These are phyloP conservation scores for Drosophila orena DNA, from an alignment of 1,140 invertebrate species.

Conservation along the genomic window DNA sequence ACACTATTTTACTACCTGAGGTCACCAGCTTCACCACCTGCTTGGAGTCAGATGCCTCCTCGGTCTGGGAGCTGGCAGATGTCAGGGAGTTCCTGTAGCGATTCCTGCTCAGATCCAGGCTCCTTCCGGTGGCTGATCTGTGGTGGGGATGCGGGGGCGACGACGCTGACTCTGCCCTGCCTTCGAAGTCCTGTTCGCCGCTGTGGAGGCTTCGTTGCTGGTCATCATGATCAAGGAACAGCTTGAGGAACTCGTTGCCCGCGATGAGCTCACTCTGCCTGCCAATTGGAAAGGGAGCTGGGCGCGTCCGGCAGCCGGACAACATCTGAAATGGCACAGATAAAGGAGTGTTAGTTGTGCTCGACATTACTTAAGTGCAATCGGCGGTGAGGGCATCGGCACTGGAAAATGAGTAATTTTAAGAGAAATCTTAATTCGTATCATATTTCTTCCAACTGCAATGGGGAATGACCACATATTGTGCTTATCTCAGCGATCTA, in stretches of 20 bases:
- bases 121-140: slow-evolving; percentile 44
- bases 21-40: slow-evolving; percentile 74
- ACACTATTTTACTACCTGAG: slow-evolving; percentile 81
- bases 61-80: slow-evolving; percentile 23
- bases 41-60: slow-evolving; percentile 28
- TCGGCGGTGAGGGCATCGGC: slow-evolving; percentile 27
- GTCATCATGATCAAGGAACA: slow-evolving; percentile 75
- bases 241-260: slow-evolving; percentile 82
- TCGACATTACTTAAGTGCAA: slow-evolving; percentile 54
- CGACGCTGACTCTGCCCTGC: slow-evolving; percentile 24
- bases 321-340: slow-evolving; percentile 61
- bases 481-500: slow-evolving; percentile 71
- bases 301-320: slow-evolving; percentile 51
- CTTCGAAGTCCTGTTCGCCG: slow-evolving; percentile 55
- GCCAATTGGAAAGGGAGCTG: slow-evolving; percentile 30
- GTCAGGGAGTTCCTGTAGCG: slow-evolving; percentile 60
- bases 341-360: slow-evolving; percentile 30
- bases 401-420: neutral
- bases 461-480: slow-evolving; percentile 32
- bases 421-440: neutral
- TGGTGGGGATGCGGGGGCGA: slow-evolving; percentile 14
- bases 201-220: slow-evolving; percentile 72
- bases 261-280: slow-evolving; percentile 78
- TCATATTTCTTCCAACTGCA: neutral
- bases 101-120: slow-evolving; percentile 58